Conservation (phyloP, 1,140 invertebrate genomes). For the Dreissena polymorpha region DNA sequence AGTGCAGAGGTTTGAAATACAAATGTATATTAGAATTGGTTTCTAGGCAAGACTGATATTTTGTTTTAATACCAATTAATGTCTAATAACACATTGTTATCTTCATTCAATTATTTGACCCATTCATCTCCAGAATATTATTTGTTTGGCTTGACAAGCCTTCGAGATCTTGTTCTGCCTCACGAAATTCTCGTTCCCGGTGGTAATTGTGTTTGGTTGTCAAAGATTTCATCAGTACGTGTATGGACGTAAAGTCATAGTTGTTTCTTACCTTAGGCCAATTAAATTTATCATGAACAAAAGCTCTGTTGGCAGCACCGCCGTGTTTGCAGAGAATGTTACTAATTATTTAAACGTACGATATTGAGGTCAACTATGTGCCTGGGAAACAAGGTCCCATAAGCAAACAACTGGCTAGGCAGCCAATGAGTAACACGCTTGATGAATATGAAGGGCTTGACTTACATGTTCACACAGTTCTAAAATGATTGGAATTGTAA, state of each 20-base stretch:
- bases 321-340: constrained; percentile 16
- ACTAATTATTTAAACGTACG: background rate
- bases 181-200: no score
- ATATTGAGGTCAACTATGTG: constrained; percentile 10
- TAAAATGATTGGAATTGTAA: no score
- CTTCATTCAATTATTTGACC: no score
- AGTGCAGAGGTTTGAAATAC: no score
- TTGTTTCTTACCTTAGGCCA: background rate
- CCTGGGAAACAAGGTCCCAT: background rate
- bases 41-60: no score
- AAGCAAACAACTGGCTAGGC: background rate
- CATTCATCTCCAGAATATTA: no score
- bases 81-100: no score
- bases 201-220: constrained; percentile 80
- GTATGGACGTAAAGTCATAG: background rate
- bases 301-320: background rate
- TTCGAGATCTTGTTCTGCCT: no score
- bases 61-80: no score
- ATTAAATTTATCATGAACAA: constrained; percentile 13
- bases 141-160: no score
- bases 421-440: background rate
- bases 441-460: background rate
- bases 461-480: no score
- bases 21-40: no score
- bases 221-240: constrained; percentile 77